phyloP scores from a whole-genome alignment of 2,113 vertebrate species.

The Meleagris gallopavo region DNA sequence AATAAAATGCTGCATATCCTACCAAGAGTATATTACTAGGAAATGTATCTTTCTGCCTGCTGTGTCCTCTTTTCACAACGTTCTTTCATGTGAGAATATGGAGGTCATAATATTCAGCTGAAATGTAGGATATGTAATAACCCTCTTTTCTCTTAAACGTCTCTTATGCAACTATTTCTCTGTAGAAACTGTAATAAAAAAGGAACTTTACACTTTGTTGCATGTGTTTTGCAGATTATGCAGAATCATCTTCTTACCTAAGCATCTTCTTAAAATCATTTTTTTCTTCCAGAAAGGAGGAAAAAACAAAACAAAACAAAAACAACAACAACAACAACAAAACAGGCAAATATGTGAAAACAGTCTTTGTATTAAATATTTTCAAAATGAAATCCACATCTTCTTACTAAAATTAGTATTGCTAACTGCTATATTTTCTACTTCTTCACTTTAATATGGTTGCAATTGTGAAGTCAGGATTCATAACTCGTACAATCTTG shows the following conservation, averaged over 20 bases:
- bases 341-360: fast-evolving
- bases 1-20: neutral
- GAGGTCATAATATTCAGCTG: neutral
- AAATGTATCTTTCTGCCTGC: neutral
- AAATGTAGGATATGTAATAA: neutral
- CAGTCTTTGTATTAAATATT: neutral
- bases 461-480: neutral
- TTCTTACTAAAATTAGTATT: neutral
- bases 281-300: neutral
- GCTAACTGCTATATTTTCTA: neutral
- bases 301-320: neutral
- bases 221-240: neutral
- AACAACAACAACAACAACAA: too few species aligned
- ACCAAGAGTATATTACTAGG: neutral
- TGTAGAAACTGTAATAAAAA: neutral
- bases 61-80: neutral
- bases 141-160: neutral
- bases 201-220: neutral
- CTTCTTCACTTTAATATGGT: neutral
- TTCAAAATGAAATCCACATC: neutral
- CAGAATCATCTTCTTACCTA: neutral
- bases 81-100: neutral
- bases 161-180: neutral
- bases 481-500: neutral
- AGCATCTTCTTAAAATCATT: neutral